Conservation (phyloP, 2,888 invertebrate species). For the Aquatica leii region DNA sequence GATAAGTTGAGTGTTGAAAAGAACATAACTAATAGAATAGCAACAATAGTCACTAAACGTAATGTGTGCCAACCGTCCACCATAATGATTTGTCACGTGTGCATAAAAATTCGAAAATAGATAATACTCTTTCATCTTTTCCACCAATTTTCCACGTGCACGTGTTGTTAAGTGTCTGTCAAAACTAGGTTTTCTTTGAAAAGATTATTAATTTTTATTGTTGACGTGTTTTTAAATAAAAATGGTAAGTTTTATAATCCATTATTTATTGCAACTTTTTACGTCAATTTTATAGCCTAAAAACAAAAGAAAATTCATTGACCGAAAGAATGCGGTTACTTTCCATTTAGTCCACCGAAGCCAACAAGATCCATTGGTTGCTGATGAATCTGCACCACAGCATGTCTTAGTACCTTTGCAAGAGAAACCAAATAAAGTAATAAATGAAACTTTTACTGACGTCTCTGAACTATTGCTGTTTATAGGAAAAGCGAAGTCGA, state of each 20-base stretch:
- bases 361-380: constrained; percentile 89
- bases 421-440: constrained; percentile 49
- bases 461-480: not conserved
- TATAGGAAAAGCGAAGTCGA: constrained; percentile 59
- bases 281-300: constrained; percentile 65
- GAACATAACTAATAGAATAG: too few relatives aligned
- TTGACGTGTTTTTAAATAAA: not conserved
- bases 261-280: not conserved
- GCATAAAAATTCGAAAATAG: too few relatives aligned
- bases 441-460: constrained; percentile 51
- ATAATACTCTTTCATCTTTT: too few relatives aligned
- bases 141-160: too few relatives aligned
- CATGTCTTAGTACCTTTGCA: constrained; percentile 77
- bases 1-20: too few relatives aligned
- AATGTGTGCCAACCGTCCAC: too few relatives aligned
- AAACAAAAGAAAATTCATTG: constrained; percentile 85
- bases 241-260: constrained; percentile 9
- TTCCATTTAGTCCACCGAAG: constrained; percentile 94
- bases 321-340: constrained; percentile 89
- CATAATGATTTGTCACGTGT: too few relatives aligned
- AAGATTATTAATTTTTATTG: too few relatives aligned
- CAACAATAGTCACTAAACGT: too few relatives aligned
- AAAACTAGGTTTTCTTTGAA: too few relatives aligned
- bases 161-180: too few relatives aligned
- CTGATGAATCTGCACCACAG: constrained; percentile 90